Evolutionary conservation across 1,140 invertebrate genomes (phyloP).

Genomic region (Leptonema lineaticorne): DNA sequence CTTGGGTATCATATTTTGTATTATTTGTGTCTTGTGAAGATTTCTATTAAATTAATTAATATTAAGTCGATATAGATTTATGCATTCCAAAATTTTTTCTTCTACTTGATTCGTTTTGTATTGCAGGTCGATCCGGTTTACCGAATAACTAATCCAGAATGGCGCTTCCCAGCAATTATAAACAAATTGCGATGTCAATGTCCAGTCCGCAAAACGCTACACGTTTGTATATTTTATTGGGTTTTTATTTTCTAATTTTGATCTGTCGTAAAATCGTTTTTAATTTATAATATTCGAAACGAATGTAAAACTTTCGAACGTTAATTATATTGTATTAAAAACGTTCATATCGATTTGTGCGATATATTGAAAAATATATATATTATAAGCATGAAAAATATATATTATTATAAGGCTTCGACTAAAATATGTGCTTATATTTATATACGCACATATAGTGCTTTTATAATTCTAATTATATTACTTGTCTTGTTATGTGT

Average conservation of each 20-base stretch:
- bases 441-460: neutral
- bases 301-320: neutral
- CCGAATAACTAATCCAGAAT: slow-evolving; percentile 46
- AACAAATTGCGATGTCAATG: slow-evolving; percentile 69
- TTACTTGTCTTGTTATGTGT: neutral
- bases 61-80: no score
- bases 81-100: no score
- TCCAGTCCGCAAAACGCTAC: slow-evolving; percentile 58
- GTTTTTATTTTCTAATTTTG: neutral
- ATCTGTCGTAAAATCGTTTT: neutral
- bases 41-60: no score
- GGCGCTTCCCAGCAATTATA: slow-evolving; percentile 74
- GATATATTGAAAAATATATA: neutral
- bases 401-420: neutral
- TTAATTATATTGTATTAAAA: no score
- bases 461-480: no score
- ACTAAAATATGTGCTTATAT: slow-evolving; percentile 6
- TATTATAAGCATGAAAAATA: neutral
- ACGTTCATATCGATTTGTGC: no score
- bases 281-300: neutral
- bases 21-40: no score
- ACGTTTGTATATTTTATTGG: slow-evolving; percentile 57
- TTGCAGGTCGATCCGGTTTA: slow-evolving; percentile 7
- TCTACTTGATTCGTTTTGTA: neutral
- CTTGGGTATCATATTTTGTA: no score